Evolutionary conservation across 2,113 vertebrate genomes (phyloP), one percentile per base, ranked within the genome.

Genomic region (Labeo rohita): DNA sequence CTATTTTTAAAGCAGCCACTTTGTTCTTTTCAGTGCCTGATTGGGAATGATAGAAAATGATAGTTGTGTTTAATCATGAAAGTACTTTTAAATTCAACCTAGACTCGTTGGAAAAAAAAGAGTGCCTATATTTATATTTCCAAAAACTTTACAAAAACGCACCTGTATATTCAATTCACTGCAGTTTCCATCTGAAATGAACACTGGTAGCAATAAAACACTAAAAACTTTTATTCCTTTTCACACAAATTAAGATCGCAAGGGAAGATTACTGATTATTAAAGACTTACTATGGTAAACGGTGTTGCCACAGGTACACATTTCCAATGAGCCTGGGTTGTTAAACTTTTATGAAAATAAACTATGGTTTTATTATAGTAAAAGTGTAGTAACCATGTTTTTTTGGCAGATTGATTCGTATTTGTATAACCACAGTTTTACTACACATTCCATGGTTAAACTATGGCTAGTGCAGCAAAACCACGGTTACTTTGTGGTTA

Each of bases 1-100:
- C 80, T 68, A 52, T 82, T 82, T 82, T 68, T 82, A 82, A 23
- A 49, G 45, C 45, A 34, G 63, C 16, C 23, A 52, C 16, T 68
- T 52, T 18, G 13, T 54, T 76, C 4, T 76, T 16, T 23, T 34
- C 74, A 5, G 74, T 34, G 74, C 7, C 49, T 76, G n/a, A 18
- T 77, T 36, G 74, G 49, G 50, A 54, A 52, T 74, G 2, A 50
- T 16, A 28, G 12, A 49, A 74, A 43, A 13, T 28, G 28, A 28
- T 75, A 8, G 6, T 68, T 15, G 23, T 70, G 39, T 39, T 16
- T 68, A 68, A 36, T 39, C 34, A 68, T 36, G 13, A 8, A 9
- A 70, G 16, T 18, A 39, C 5, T 70, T 70, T 43, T 63, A 21
- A 43, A 70, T 43, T 70, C 36, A 18, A 43, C 8, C 15, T 70